Evolutionary conservation across 2,113 vertebrate genomes (phyloP), one percentile per base, ranked within the genome.

Genomic region (Elaphurus davidianus): DNA sequence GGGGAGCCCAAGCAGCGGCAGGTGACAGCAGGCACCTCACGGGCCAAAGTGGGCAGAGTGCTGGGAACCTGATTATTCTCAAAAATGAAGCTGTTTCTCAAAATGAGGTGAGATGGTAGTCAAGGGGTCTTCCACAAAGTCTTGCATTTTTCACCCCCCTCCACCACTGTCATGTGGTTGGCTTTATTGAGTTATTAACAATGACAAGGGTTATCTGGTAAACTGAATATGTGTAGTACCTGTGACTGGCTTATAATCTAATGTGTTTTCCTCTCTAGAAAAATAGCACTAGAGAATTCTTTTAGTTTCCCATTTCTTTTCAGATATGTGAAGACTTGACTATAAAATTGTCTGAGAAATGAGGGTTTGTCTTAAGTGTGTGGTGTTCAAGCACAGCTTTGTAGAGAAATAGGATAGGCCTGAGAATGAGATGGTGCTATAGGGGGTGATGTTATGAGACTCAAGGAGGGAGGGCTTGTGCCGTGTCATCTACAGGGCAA

Each of bases 21-120:
- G 98, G 99, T 4, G 99, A 99, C 55, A 99, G 99, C 67, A 99
- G 99, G 97, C 99, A 99, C 98, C 99, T 99, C 98, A 99, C 99
- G 87, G 99, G 99, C 95, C 99, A 99, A 97, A 99, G 99, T 96
- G 99, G 99, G 87, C 99, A 99, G 98, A 99, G 99, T 98, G 98
- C 99, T 43, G 99, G 99, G 98, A 99, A 99, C 98, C 99, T 99
- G 99, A 99, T 99, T 98, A 98, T 99, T 98, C 99, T 99, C 96
- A 99, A 99, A 99, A 99, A 99, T 83, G 99, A 99, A 98, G 99
- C 99, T 98, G 99, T 99, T 98, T 99, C 99, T 99, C 99, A 99
- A 97, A 98, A 99, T 55, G 99, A 99, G 99, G 99, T 99, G 99
- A 99, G 98, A 60, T 33, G 19, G 85, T 71, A 94, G 21, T 67